Evolutionary conservation across 2,797 vertebrate species (phyloP).

Genomic region (Clamator glandarius): DNA sequence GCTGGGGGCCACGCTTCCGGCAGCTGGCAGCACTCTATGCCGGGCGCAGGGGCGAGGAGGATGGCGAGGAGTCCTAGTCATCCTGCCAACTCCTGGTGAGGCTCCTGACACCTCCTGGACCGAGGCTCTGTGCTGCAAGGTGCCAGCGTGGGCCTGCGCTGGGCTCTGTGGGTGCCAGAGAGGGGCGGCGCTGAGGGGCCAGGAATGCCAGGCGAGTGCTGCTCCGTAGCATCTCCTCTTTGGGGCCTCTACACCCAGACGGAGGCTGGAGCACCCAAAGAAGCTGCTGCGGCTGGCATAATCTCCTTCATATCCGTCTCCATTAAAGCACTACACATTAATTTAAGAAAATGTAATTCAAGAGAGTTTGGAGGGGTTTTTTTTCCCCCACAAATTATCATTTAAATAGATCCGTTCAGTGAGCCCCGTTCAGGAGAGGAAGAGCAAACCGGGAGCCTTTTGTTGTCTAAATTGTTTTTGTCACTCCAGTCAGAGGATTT

Average conservation of each 20-base stretch:
- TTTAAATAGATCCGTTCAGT: slow-evolving; percentile 57
- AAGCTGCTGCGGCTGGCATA: background rate
- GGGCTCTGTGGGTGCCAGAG: accelerated
- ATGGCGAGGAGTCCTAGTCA: slow-evolving; percentile 86
- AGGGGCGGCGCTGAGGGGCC: accelerated
- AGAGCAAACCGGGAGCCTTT: slow-evolving; percentile 23
- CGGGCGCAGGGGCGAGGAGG: slow-evolving; percentile 86
- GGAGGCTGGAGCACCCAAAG: background rate
- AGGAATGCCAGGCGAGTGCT: accelerated
- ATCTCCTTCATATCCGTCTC: background rate
- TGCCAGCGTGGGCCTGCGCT: background rate
- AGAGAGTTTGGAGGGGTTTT: background rate
- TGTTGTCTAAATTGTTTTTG: slow-evolving; percentile 66
- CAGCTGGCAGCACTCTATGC: slow-evolving; percentile 94
- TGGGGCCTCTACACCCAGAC: background rate
- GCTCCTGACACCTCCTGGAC: accelerated
- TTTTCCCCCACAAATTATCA: slow-evolving; percentile 42
- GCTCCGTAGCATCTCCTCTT: background rate
- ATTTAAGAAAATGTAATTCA: slow-evolving; percentile 29
- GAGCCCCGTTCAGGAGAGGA: slow-evolving; percentile 18
- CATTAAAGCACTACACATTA: background rate
- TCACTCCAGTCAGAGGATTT: slow-evolving; percentile 46
- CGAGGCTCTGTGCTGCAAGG: accelerated
- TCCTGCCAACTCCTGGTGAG: accelerated
- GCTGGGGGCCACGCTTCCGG: slow-evolving; percentile 96